Percentiles rank a stretch among this genome's conserved stretches.
Conservation (phyloP, 2,113 vertebrate genomes). For the Thunnus maccoyii region DNA sequence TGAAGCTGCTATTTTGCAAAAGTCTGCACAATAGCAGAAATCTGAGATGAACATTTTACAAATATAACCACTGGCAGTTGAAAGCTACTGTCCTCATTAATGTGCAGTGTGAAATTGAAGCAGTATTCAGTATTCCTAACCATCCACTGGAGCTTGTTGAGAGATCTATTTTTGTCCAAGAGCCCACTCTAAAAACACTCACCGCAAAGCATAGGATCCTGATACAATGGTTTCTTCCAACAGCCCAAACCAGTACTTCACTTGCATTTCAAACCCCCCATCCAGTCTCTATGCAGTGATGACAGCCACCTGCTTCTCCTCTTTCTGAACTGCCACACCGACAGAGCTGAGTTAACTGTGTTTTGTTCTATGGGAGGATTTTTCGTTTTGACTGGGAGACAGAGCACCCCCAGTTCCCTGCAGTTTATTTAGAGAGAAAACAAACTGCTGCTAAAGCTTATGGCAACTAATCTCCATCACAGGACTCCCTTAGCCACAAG, state of each 20-base stretch:
- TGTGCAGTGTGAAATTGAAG: conserved; percentile 37
- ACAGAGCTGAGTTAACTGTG: conserved; percentile 38
- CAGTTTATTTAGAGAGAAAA: conserved; percentile 68
- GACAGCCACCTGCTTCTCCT: conserved; percentile 74
- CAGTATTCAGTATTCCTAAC: conserved; percentile 36
- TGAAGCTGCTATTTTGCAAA: not conserved
- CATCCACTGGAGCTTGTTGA: conserved; percentile 48
- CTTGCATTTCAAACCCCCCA: conserved; percentile 46
- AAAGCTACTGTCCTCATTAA: conserved; percentile 26
- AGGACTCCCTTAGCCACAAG: not conserved
- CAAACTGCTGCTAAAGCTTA: conserved; percentile 53
- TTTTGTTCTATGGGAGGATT: conserved; percentile 31
- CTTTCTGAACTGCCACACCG: conserved; percentile 51
- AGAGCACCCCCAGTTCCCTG: conserved; percentile 36
- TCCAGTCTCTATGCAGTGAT: conserved; percentile 43
- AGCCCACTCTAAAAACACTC: conserved; percentile 66
- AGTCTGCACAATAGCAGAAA: not conserved
- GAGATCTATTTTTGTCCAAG: conserved; percentile 69
- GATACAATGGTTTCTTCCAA: conserved; percentile 61
- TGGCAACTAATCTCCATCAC: conserved; percentile 41
- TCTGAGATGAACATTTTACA: not conserved
- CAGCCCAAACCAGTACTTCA: conserved; percentile 59
- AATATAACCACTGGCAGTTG: not conserved
- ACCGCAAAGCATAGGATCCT: conserved; percentile 49
- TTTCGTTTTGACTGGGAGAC: conserved; percentile 24